Evolutionary conservation across 2,797 vertebrate species (phyloP).

Genomic region (Tolypeutes matacus): DNA sequence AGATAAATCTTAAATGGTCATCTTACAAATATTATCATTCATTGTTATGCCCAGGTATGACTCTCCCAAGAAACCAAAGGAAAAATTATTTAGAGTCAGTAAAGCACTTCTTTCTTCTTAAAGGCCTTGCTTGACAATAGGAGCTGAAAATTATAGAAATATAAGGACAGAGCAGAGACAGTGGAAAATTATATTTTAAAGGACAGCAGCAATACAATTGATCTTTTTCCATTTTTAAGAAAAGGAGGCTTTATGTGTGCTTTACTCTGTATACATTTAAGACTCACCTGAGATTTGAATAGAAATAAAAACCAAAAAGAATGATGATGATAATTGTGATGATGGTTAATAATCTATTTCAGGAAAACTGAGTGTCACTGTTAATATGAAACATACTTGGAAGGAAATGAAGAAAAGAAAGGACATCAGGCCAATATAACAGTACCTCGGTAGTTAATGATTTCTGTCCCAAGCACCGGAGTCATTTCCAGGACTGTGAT

Average conservation of each 20-base stretch:
- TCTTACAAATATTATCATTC: slow-evolving; percentile 44
- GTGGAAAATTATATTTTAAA: slow-evolving; percentile 25
- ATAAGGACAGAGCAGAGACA: background rate
- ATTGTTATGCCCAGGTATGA: slow-evolving; percentile 12
- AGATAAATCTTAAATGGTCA: slow-evolving; percentile 42
- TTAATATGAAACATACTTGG: slow-evolving; percentile 35
- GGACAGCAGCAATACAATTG: slow-evolving; percentile 3
- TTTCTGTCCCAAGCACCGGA: slow-evolving; percentile 97
- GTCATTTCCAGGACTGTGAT: slow-evolving; percentile 99
- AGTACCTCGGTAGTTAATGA: slow-evolving; percentile 98
- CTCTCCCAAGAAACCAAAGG: slow-evolving; percentile 56
- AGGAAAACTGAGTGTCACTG: slow-evolving; percentile 34
- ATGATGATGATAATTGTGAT: slow-evolving; percentile 34
- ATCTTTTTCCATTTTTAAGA: slow-evolving; percentile 29
- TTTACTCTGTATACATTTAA: slow-evolving; percentile 42
- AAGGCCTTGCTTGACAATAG: slow-evolving; percentile 45
- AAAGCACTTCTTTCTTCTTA: slow-evolving; percentile 50
- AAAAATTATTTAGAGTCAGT: slow-evolving; percentile 38
- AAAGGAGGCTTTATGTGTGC: background rate
- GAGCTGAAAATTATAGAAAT: slow-evolving; percentile 62
- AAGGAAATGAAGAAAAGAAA: slow-evolving; percentile 57
- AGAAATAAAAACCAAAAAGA: slow-evolving; percentile 52
- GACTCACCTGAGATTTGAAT: background rate
- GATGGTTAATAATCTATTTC: slow-evolving; percentile 14
- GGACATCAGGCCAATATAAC: background rate